Conservation (phyloP, 2,797 vertebrate genomes). For the Trematomus bernacchii region DNA sequence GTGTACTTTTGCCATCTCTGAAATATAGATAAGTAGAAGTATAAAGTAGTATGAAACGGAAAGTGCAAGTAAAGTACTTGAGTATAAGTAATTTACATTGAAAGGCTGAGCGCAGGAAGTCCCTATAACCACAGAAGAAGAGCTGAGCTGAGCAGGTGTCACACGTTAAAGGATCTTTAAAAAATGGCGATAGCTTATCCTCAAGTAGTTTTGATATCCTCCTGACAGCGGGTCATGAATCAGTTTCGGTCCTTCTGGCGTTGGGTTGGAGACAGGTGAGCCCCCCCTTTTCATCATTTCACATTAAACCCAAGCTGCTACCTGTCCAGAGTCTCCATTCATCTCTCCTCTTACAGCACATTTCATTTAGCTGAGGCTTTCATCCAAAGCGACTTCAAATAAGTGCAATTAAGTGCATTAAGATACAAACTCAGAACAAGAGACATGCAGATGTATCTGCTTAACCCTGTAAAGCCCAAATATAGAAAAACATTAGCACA, state of each 20-base stretch:
- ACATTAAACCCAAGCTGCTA: constrained; percentile 80
- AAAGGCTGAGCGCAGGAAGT: constrained; percentile 21
- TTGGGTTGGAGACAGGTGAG: constrained; percentile 36
- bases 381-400: too few relatives aligned
- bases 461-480: too few relatives aligned
- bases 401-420: too few relatives aligned
- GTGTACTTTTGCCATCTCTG: too few relatives aligned
- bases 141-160: constrained; percentile 60
- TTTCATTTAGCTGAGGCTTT: too few relatives aligned
- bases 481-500: too few relatives aligned
- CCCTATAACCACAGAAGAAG: constrained; percentile 57
- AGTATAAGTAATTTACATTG: too few relatives aligned
- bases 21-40: too few relatives aligned
- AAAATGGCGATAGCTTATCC: constrained; percentile 81
- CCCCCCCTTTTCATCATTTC: constrained; percentile 75
- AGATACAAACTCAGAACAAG: too few relatives aligned
- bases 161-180: constrained; percentile 65
- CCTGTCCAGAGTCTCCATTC: constrained; percentile 54
- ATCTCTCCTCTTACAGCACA: constrained; percentile 29
- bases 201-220: constrained; percentile 85
- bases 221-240: constrained; percentile 82
- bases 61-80: too few relatives aligned
- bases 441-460: too few relatives aligned
- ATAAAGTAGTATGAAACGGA: too few relatives aligned
- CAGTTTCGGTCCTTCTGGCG: constrained; percentile 70